These are phyloP conservation scores for Pachydiplax longipennis DNA, from an alignment of 2,888 invertebrate species.

Conservation along the genomic window DNA sequence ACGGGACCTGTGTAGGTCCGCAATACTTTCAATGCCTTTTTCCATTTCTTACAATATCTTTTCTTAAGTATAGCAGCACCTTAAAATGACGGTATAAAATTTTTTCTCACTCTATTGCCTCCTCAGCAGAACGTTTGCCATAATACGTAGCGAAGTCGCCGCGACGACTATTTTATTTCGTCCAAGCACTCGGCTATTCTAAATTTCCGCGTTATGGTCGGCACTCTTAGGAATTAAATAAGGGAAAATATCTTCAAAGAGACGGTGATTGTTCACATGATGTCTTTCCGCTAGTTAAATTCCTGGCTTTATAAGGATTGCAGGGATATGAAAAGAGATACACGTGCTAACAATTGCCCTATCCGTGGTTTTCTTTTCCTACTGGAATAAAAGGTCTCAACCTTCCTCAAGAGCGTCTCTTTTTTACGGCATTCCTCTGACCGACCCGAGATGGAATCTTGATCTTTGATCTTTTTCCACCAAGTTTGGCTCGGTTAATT, in stretches of 20 bases:
- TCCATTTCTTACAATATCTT: background rate
- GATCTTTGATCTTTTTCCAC: too few species aligned
- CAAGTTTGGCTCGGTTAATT: too few species aligned
- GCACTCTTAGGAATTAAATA: background rate
- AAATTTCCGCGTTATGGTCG: background rate
- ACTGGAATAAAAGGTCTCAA: background rate
- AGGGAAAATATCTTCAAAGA: background rate
- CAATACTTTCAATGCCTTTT: background rate
- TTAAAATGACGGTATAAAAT: too few species aligned
- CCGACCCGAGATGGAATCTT: background rate
- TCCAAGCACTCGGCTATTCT: background rate
- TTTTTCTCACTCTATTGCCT: too few species aligned
- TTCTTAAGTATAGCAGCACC: background rate
- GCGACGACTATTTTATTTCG: background rate
- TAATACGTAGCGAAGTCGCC: background rate
- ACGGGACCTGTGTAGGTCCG: background rate
- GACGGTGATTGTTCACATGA: background rate
- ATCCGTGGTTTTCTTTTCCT: background rate
- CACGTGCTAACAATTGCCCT: background rate
- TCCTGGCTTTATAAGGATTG: background rate
- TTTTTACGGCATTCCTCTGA: background rate
- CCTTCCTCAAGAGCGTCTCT: background rate
- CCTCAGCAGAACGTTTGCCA: background rate
- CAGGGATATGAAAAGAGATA: background rate
- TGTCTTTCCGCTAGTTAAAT: background rate